A percentile compares a stretch with the other conserved stretches of the same genome.
These are phyloP conservation scores for Amphimedon queenslandica DNA, from an alignment of 37 sponge, comb jelly and placozoan species.

Conservation along the genomic window DNA sequence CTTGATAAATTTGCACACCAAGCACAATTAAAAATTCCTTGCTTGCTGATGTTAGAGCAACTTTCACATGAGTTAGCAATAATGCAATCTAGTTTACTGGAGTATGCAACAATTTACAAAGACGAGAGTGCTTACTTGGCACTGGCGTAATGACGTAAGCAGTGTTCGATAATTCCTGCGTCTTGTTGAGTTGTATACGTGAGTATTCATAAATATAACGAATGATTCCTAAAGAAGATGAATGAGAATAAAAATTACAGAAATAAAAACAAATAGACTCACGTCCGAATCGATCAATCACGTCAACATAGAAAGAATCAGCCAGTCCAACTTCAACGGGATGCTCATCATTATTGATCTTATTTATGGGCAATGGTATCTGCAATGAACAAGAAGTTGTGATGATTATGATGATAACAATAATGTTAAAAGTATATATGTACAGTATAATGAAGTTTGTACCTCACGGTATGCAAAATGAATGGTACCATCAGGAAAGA, in stretches of 20 bases:
- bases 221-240: background rate
- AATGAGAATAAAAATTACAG: background rate
- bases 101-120: background rate
- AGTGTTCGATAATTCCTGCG: constrained; percentile 10
- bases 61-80: constrained; percentile 27
- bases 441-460: constrained; percentile 1
- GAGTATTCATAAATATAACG: constrained; percentile 31
- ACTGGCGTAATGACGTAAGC: constrained; percentile 46
- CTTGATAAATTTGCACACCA: constrained; percentile 51
- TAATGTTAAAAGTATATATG: background rate
- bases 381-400: background rate
- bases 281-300: background rate
- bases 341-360: constrained; percentile 33
- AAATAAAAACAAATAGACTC: background rate
- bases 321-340: constrained; percentile 61
- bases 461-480: constrained; percentile 75
- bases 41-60: constrained; percentile 15
- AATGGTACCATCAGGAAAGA: constrained; percentile 57
- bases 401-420: background rate
- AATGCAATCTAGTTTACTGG: constrained; percentile 38
- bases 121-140: constrained; percentile 49
- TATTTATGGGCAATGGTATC: constrained; percentile 39
- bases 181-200: constrained; percentile 15
- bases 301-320: constrained; percentile 47
- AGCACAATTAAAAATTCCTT: constrained; percentile 44